phyloP scores from a whole-genome alignment of 2,888 invertebrate species.

The Thymelicus sylvestris region DNA sequence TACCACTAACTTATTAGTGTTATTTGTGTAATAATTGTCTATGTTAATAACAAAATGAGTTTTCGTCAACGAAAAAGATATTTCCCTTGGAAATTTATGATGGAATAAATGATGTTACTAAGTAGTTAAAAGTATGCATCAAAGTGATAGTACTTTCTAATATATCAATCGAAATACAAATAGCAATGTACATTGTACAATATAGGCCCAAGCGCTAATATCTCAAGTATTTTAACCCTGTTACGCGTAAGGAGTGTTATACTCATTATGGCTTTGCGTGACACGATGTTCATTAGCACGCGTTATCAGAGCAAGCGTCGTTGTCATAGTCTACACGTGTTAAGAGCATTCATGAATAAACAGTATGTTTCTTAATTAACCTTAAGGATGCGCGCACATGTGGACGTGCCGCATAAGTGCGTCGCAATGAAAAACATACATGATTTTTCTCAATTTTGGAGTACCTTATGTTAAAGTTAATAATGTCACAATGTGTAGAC shows the following conservation, averaged over 20 bases:
- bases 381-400: constrained; percentile 3
- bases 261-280: constrained; percentile 32
- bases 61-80: too few species aligned
- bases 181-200: background rate
- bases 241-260: constrained; percentile 19
- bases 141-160: too few species aligned
- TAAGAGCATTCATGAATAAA: constrained; percentile 33
- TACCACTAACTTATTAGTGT: too few species aligned
- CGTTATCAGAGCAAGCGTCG: constrained; percentile 22
- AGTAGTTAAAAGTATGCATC: too few species aligned
- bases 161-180: too few species aligned
- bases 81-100: too few species aligned
- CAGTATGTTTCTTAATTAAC: constrained; percentile 34
- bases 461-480: too few species aligned
- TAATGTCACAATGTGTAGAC: too few species aligned
- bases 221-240: constrained; percentile 34
- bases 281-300: constrained; percentile 31
- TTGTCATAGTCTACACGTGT: constrained; percentile 29
- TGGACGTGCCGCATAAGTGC: background rate
- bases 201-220: constrained; percentile 23
- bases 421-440: background rate
- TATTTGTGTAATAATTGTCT: too few species aligned
- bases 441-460: too few species aligned
- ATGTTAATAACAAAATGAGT: too few species aligned
- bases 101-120: too few species aligned